Evolutionary conservation across 2,113 vertebrate genomes (phyloP).

Genomic region (Sander lucioperca): DNA sequence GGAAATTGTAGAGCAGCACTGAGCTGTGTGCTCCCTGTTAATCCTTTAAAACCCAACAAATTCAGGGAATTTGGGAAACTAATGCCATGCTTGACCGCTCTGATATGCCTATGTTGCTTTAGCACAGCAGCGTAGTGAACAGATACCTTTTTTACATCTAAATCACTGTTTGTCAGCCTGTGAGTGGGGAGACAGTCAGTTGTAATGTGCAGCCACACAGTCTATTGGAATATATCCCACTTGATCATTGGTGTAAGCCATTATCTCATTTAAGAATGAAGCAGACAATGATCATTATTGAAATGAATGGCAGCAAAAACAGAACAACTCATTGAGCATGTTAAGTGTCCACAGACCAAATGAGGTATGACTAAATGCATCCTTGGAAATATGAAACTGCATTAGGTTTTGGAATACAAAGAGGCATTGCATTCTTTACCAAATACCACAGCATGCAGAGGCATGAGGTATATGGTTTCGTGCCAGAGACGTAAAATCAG

Average conservation of each 20-base stretch:
- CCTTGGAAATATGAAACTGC: constrained; percentile 67
- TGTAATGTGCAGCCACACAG: constrained; percentile 33
- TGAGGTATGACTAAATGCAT: constrained; percentile 79
- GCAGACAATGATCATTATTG: constrained; percentile 69
- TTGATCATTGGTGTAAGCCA: constrained; percentile 13
- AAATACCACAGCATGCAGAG: constrained; percentile 30
- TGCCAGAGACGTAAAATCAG: constrained; percentile 72
- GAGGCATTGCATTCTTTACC: constrained; percentile 35
- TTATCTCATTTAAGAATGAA: constrained; percentile 66
- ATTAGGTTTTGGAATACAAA: constrained; percentile 59
- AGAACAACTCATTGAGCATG: constrained; percentile 74
- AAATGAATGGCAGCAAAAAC: constrained; percentile 73
- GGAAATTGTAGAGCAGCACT: constrained; percentile 59
- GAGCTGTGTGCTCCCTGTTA: constrained; percentile 66
- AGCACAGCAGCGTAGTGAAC: constrained; percentile 29
- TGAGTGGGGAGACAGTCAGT: constrained; percentile 7
- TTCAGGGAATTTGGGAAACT: constrained; percentile 76
- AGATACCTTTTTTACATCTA: constrained; percentile 56
- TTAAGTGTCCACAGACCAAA: constrained; percentile 77
- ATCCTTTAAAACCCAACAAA: constrained; percentile 80
- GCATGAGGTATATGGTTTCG: constrained; percentile 34
- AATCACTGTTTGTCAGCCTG: constrained; percentile 50
- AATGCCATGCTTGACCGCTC: constrained; percentile 72
- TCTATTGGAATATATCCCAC: constrained; percentile 26
- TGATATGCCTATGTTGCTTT: constrained; percentile 54